Conservation (phyloP, 1,140 invertebrate genomes). For the Meteorus sp. region DNA sequence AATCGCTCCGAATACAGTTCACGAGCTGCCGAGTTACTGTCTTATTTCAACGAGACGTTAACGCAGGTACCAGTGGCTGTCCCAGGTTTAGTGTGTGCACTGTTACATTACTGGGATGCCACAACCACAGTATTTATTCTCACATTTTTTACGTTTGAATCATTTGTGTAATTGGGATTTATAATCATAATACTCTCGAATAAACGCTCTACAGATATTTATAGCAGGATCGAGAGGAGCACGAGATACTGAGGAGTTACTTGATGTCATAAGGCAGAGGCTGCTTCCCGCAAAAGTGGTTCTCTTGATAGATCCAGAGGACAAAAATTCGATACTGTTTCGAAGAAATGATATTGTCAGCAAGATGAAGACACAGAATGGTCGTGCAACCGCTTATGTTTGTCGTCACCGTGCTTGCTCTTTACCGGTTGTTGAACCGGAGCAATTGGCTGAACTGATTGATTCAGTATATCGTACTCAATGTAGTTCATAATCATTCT, state of each 20-base stretch:
- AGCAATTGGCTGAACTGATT: slow-evolving; percentile 64
- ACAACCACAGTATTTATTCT: slow-evolving; percentile 64
- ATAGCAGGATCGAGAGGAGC: slow-evolving; percentile 68
- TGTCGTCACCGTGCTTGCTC: slow-evolving; percentile 80
- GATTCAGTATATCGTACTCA: slow-evolving; percentile 52
- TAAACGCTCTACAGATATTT: slow-evolving; percentile 62
- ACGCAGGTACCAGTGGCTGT: slow-evolving; percentile 66
- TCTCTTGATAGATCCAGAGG: slow-evolving; percentile 64
- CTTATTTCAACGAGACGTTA: slow-evolving; percentile 66
- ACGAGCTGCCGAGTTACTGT: slow-evolving; percentile 67
- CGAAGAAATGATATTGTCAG: slow-evolving; percentile 44
- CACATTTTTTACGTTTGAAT: not conserved
- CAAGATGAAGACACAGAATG: slow-evolving; percentile 56
- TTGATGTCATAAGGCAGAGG: slow-evolving; percentile 67
- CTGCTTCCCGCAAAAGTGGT: slow-evolving; percentile 73
- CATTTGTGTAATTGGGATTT: slow-evolving; percentile 22
- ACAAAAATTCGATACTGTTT: slow-evolving; percentile 37
- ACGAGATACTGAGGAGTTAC: slow-evolving; percentile 68
- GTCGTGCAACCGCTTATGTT: slow-evolving; percentile 74
- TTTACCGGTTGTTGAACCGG: slow-evolving; percentile 73
- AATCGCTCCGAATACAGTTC: slow-evolving; percentile 63
- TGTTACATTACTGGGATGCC: slow-evolving; percentile 70
- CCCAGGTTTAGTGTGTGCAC: slow-evolving; percentile 78
- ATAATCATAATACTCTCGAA: not conserved
- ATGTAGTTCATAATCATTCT: not conserved